phyloP scores from a whole-genome alignment of 2,113 vertebrate species.

The Delphinus delphis region DNA sequence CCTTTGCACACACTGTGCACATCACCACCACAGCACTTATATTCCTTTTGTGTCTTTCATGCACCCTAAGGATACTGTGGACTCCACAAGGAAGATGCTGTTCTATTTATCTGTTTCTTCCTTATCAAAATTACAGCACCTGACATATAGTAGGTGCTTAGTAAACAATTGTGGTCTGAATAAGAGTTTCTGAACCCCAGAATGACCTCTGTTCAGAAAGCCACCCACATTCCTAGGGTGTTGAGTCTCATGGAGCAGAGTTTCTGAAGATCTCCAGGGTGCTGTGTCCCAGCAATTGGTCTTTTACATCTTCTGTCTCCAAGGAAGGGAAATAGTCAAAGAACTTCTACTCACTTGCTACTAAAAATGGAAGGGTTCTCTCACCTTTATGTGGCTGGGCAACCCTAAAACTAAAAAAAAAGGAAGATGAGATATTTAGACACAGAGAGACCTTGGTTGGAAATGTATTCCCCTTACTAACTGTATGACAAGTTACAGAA shows the following conservation, averaged over 20 bases:
- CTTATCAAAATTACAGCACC: neutral
- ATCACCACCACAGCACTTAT: neutral
- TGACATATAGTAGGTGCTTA: neutral
- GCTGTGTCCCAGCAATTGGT: neutral
- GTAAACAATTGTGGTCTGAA: neutral
- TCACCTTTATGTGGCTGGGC: neutral
- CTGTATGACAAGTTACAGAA: neutral
- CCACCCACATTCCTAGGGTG: neutral
- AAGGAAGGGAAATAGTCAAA: neutral
- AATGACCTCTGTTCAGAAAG: conserved; percentile 7
- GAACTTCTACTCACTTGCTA: neutral
- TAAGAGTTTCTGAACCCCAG: conserved; percentile 12
- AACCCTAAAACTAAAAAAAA: neutral
- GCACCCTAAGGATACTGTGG: neutral
- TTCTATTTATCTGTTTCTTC: neutral
- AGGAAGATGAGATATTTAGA: neutral
- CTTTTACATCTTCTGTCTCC: neutral
- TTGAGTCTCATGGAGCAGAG: neutral
- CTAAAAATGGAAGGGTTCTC: neutral
- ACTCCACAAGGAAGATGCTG: neutral
- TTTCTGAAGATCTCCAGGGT: neutral
- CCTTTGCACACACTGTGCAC: neutral
- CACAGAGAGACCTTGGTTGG: neutral
- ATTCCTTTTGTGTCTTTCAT: neutral
- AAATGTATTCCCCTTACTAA: neutral